Base-by-base conservation (phyloP, 2,113 vertebrate genomes). In the Cichladusa arquata region DNA sequence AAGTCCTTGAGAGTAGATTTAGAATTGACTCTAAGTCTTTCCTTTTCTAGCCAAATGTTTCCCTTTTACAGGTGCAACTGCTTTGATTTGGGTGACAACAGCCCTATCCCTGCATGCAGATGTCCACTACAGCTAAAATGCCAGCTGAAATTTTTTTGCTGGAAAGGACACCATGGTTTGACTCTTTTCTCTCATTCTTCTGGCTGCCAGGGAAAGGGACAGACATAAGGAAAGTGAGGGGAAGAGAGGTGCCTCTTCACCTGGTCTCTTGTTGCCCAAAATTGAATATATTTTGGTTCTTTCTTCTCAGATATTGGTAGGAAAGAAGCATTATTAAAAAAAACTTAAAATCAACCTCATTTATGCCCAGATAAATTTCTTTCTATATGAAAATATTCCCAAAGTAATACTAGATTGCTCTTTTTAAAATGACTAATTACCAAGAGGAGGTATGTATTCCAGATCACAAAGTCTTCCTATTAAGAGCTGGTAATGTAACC, bases 381-480 rank as follows among this genome's bases (percentile, higher is more conserved):
- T 91, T 56, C 51, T 58, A 3, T 19, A 57, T 20, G 11, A 48
- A 89, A 51, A 67, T 14, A 76, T 72, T 60, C 31, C 13, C 40
- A 45, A 84, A 58, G 29, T 62, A 84, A 70, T 45, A 80, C 1
- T 12, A 92, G 36, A 69, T 13, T 42, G 19, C 19, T 61, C 20
- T 50, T 85, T 91, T 40, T 31, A 6, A 82, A 57, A 5, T 31
- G 34, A 6, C 11, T 80, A 53, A 71, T 62, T 56, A 76, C 11
- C 29, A 82, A 76, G 22, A 76, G 8, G 5, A 84, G 6, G 4
- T n/a, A 8, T 33, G 8, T 57, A 40, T 57, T 53, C 0, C 0
- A 67, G 56, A 81, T 47, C 44, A 74, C 29, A 50, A 74, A 31
- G 16, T 34, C 14, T 85, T 69, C 14, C 31, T 60, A 20, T 34